Evolutionary conservation across 2,113 vertebrate genomes (phyloP), one percentile per base, ranked within the genome.

Genomic region (Chaetura pelagica): DNA sequence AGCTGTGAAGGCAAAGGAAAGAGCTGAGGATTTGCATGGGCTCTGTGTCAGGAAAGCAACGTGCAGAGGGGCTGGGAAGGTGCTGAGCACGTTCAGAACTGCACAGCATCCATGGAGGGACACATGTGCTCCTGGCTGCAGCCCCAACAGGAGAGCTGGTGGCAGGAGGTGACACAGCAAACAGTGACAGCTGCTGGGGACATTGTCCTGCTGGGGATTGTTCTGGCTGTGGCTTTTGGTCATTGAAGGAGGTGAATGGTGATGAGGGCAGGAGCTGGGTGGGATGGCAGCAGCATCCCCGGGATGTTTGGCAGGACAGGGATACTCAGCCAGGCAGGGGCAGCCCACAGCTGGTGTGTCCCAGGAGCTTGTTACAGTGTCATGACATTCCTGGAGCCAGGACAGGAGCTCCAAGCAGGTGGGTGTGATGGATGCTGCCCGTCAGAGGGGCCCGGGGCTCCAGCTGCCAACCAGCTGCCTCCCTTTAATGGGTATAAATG

Each of bases 401-500:
- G 15, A 1, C 1, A 0, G 52, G 52, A 23, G 51, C 54, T 18
- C 15, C 29, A 9, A 18, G 54, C 9, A 18, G 54, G 54, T 10
- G 7, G 9, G 16, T 8, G 29, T 95, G 92, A 96, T 44, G 17
- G 7, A 54, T 35, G 12, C 19, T 40, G 83, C 46, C 54, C 87
- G 44, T 83, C 93, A 46, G 69, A 21, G 48, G 12, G 2, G 19
- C 9, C 8, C 72, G 42, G n/a, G 67, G 52, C 80, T 21, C 18
- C 2, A 4, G 34, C 61, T 52, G 24, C 67, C 30, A 23, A 34
- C 85, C 85, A 4, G 7, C 26, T 89, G 80, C 94, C 94, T 79
- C 67, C 84, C 72, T 86, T 83, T 95, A 96, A 94, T 44, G 79
- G 96, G 62, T 94, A 90, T 91, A 94, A 97, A 97, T 92, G 93